A percentile compares a stretch with the other conserved stretches of the same genome.
Conservation (phyloP, 2,113 vertebrate genomes). For the Ivindomyrus marchei region DNA sequence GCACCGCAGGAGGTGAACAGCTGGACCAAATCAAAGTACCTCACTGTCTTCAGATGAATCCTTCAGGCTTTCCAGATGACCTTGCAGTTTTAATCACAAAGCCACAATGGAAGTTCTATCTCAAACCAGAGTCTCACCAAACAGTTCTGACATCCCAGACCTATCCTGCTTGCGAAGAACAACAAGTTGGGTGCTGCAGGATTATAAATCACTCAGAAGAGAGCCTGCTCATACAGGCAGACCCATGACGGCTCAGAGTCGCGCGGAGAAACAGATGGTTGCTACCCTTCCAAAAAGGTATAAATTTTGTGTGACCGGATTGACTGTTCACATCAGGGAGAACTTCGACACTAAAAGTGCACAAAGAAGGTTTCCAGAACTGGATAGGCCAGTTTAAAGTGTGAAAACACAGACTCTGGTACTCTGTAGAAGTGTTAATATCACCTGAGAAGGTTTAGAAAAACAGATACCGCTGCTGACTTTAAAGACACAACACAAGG, state of each 20-base stretch:
- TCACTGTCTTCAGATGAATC: neutral
- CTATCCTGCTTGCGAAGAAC: neutral
- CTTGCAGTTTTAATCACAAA: neutral
- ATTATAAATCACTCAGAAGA: slow-evolving; percentile 5
- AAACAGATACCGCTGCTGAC: slow-evolving; percentile 28
- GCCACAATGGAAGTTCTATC: neutral
- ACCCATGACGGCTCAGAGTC: neutral
- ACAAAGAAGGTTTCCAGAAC: neutral
- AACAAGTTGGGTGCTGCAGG: neutral
- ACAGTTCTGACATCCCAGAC: neutral
- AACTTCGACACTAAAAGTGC: neutral
- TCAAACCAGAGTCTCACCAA: neutral
- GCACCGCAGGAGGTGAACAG: neutral
- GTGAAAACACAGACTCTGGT: neutral
- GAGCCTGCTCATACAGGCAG: slow-evolving; percentile 15
- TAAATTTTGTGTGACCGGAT: neutral
- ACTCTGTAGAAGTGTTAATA: neutral
- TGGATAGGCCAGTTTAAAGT: neutral
- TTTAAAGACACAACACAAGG: slow-evolving; percentile 46
- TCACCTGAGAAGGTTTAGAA: neutral
- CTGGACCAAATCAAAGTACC: neutral
- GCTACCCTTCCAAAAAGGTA: neutral
- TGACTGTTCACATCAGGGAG: neutral
- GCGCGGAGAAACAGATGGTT: neutral
- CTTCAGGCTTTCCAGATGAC: neutral